These are phyloP conservation scores for Teleogryllus oceanicus DNA, from an alignment of 2,888 invertebrate genomes.

Conservation along the genomic window DNA sequence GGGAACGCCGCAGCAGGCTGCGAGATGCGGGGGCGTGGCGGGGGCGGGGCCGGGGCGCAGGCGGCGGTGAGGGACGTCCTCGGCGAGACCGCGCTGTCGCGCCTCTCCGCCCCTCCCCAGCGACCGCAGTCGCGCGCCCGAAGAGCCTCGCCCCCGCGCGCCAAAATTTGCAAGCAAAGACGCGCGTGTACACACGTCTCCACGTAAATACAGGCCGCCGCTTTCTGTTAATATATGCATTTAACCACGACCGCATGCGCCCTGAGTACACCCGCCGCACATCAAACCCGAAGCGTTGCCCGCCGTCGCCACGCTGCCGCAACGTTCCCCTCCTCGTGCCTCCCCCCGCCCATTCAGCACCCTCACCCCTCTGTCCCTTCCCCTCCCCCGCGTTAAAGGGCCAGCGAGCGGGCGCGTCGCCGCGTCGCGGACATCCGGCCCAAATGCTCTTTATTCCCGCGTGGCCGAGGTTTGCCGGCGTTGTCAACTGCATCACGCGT, in stretches of 20 bases:
- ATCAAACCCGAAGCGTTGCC: background rate
- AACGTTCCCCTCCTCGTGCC: background rate
- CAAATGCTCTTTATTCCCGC: too few species aligned
- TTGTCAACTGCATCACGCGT: too few species aligned
- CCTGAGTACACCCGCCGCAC: background rate
- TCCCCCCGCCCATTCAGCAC: background rate
- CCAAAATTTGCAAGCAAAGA: background rate
- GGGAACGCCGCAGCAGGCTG: too few species aligned
- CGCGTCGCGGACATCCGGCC: too few species aligned
- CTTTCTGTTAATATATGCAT: slow-evolving; percentile 18
- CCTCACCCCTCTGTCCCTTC: background rate
- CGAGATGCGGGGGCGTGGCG: too few species aligned
- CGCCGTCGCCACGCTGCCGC: background rate
- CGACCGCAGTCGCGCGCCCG: too few species aligned
- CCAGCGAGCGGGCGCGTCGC: too few species aligned
- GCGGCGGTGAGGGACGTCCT: too few species aligned
- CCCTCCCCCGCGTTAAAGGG: too few species aligned
- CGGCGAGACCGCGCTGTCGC: background rate
- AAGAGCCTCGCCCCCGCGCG: background rate
- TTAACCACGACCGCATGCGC: background rate
- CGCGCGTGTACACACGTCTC: background rate
- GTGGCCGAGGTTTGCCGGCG: too few species aligned
- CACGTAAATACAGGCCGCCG: background rate
- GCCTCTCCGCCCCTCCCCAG: background rate
- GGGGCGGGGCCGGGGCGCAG: too few species aligned